These are phyloP conservation scores for Halesus radiatus DNA, from an alignment of 1,140 invertebrate species.

Conservation along the genomic window DNA sequence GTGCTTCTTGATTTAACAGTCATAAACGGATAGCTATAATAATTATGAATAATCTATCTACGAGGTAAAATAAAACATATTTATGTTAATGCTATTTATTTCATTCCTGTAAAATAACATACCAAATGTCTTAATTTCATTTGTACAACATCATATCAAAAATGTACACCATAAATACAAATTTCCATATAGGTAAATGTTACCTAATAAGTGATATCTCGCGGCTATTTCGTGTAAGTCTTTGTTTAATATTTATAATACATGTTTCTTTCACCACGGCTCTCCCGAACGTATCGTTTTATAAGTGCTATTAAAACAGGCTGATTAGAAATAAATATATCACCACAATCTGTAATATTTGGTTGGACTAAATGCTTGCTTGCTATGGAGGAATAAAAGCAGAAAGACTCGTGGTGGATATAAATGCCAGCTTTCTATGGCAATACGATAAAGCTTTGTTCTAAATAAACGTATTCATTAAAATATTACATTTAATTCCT, in stretches of 20 bases:
- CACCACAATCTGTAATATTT: neutral
- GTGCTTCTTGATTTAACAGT: too few relatives aligned
- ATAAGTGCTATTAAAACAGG: constrained; percentile 46
- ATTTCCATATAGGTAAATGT: constrained; percentile 70
- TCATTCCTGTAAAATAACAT: constrained; percentile 73
- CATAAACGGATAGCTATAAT: too few relatives aligned
- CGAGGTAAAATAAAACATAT: constrained; percentile 16
- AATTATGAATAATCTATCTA: neutral
- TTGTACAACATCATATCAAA: constrained; percentile 73
- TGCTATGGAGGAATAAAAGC: neutral
- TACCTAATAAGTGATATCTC: constrained; percentile 62
- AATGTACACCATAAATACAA: constrained; percentile 72
- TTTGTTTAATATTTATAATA: constrained; percentile 55
- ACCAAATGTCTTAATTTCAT: constrained; percentile 71
- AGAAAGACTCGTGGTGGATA: constrained; percentile 16
- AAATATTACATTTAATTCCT: constrained; percentile 56
- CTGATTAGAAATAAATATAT: constrained; percentile 43
- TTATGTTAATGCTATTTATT: constrained; percentile 60
- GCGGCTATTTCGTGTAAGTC: constrained; percentile 56
- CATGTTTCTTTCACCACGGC: constrained; percentile 42
- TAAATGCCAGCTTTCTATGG: constrained; percentile 44
- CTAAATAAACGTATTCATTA: constrained; percentile 51
- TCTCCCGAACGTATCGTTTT: constrained; percentile 39
- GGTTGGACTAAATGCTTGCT: neutral
- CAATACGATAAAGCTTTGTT: constrained; percentile 52